Evolutionary conservation across 2,113 vertebrate species (phyloP).

Genomic region (Tupaia tana): DNA sequence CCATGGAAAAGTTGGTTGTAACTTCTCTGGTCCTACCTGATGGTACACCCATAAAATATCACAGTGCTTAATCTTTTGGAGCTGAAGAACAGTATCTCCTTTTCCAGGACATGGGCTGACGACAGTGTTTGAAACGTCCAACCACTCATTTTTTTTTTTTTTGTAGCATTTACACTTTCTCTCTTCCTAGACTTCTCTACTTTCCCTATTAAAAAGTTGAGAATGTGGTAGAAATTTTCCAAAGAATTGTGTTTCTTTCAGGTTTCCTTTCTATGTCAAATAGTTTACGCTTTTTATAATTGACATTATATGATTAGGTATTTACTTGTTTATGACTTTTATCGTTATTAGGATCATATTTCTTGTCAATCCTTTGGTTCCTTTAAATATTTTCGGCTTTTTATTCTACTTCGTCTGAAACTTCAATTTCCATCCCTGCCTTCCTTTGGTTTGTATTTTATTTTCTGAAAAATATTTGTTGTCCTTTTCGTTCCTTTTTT

Average conservation of each 20-base stretch:
- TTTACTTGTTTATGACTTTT: neutral
- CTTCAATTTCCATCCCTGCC: conserved; percentile 55
- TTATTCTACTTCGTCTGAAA: conserved; percentile 28
- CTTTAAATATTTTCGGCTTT: conserved; percentile 49
- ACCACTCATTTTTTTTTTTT: neutral
- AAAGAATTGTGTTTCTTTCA: neutral
- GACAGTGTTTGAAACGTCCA: neutral
- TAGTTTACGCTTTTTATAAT: conserved; percentile 17
- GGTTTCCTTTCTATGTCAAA: conserved; percentile 15
- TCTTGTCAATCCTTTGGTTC: conserved; percentile 45
- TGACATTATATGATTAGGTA: neutral
- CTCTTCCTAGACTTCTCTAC: neutral
- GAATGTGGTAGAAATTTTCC: neutral
- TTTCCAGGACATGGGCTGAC: neutral
- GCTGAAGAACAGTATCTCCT: neutral
- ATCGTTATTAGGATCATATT: conserved; percentile 16
- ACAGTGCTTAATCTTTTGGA: neutral
- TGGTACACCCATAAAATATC: neutral
- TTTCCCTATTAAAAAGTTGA: neutral
- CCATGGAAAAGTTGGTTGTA: neutral
- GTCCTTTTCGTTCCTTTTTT: conserved; percentile 57
- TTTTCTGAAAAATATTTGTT: conserved; percentile 68
- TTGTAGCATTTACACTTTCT: neutral
- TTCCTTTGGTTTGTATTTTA: conserved; percentile 68
- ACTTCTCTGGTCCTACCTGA: neutral